phyloP scores from a whole-genome alignment of 2,797 vertebrate species.

The Presbytis comata region DNA sequence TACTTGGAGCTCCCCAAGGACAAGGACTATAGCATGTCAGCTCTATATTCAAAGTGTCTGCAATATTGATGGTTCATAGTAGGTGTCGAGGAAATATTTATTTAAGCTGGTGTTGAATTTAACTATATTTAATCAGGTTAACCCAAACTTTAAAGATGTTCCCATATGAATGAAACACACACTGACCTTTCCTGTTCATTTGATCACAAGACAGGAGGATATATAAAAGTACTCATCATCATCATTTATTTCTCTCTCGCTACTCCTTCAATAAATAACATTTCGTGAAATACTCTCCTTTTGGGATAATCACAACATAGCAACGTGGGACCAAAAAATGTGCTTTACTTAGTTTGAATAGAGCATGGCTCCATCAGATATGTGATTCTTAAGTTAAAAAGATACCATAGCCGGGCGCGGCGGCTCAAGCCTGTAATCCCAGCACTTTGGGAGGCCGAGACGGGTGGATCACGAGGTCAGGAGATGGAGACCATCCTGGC shows the following conservation, averaged over 20 bases:
- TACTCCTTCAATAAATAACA: neutral
- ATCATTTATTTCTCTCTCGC: neutral
- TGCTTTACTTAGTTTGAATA: neutral
- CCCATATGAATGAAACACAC: neutral
- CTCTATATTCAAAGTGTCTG: neutral
- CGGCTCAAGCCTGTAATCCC: too few relatives aligned
- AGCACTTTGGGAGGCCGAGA: too few relatives aligned
- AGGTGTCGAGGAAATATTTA: neutral
- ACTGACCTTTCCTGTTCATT: neutral
- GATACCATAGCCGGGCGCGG: too few relatives aligned
- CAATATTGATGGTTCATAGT: neutral
- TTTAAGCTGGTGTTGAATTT: neutral
- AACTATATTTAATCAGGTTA: neutral
- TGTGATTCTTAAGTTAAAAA: neutral
- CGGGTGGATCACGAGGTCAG: too few relatives aligned
- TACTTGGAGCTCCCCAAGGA: neutral
- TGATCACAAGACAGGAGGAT: neutral
- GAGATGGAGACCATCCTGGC: too few relatives aligned
- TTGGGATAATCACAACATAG: neutral
- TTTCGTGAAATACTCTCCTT: neutral
- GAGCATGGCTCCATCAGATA: neutral
- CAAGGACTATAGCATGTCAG: neutral
- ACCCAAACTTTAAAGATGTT: neutral
- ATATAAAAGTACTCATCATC: neutral
- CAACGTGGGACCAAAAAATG: neutral